phyloP scores from a whole-genome alignment of 2,797 vertebrate species.

The Lepidocolaptes lacrymiger region DNA sequence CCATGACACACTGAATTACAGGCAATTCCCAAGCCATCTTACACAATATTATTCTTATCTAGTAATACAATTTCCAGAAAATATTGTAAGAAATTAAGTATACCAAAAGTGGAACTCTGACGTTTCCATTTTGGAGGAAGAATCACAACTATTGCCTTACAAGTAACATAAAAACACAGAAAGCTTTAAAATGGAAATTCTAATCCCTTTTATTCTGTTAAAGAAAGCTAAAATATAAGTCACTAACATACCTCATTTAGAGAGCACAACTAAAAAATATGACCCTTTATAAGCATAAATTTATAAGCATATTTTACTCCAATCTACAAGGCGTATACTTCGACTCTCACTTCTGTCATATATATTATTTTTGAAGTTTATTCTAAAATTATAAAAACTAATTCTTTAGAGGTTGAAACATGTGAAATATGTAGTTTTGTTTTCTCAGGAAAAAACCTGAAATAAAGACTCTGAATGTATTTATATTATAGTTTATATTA shows the following conservation, averaged over 20 bases:
- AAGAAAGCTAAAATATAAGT: not conserved
- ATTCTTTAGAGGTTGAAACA: not conserved
- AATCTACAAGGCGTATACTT: not conserved
- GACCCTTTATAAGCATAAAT: not conserved
- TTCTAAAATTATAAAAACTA: not conserved
- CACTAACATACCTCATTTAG: not conserved
- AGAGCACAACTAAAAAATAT: not conserved
- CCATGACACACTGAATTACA: not conserved
- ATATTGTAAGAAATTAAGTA: not conserved
- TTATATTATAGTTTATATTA: no score
- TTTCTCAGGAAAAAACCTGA: not conserved
- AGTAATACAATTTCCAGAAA: not conserved
- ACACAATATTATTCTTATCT: not conserved
- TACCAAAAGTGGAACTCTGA: not conserved
- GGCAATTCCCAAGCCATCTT: not conserved
- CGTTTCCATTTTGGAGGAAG: not conserved
- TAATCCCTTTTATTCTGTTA: not conserved
- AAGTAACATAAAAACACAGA: not conserved
- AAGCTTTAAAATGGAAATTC: not conserved
- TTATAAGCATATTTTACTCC: not conserved
- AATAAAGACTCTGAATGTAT: not conserved
- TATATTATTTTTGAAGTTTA: not conserved
- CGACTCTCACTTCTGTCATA: not conserved
- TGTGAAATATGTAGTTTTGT: not conserved
- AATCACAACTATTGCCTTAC: not conserved